Evolutionary conservation across 2,797 vertebrate genomes (phyloP).

Genomic region (Lepilemur ruficaudatus): DNA sequence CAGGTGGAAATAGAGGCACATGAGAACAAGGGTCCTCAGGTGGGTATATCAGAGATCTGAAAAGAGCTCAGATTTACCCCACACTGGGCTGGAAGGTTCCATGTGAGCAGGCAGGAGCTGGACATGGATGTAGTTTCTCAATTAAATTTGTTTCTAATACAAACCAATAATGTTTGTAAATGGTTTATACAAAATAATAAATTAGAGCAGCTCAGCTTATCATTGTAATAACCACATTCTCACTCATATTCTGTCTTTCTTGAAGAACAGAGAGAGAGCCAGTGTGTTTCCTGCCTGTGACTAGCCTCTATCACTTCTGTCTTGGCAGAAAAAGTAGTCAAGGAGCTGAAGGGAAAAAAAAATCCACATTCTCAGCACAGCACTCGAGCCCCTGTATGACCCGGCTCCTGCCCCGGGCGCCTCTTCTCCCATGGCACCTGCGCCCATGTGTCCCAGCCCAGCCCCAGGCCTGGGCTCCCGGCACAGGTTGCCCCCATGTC

Average conservation of each 20-base stretch:
- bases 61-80: not conserved
- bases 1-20: not conserved
- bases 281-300: not conserved
- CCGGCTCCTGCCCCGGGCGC: rapidly evolving
- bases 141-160: not conserved
- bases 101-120: not conserved
- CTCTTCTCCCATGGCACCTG: rapidly evolving
- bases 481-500: not conserved
- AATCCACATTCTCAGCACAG: not conserved
- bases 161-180: not conserved
- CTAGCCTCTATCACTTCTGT: not conserved
- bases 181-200: not conserved
- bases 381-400: rapidly evolving
- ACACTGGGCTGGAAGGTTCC: rapidly evolving
- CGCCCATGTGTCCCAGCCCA: not conserved
- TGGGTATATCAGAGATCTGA: rapidly evolving
- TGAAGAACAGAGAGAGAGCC: not conserved
- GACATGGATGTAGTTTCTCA: not conserved
- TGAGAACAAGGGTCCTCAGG: not conserved
- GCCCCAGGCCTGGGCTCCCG: not conserved
- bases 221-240: not conserved
- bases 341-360: not conserved
- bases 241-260: not conserved
- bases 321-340: not conserved
- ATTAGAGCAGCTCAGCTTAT: not conserved